Conservation (phyloP, 2,797 vertebrate genomes). For the Phylloscopus collybita region DNA sequence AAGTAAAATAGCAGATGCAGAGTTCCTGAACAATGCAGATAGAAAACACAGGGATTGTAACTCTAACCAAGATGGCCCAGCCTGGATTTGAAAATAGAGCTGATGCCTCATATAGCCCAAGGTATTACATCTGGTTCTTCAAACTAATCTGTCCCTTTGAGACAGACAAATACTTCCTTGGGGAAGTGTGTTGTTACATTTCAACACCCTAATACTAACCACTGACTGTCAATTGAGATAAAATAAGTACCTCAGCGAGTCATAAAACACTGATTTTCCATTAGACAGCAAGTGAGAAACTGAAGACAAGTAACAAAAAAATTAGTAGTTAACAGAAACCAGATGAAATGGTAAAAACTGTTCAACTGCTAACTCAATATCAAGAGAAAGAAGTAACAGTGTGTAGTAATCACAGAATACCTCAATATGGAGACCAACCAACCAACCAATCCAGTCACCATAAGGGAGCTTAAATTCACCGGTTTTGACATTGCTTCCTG, state of each 20-base stretch:
- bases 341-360: slow-evolving; percentile 5
- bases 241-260: neutral
- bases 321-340: neutral
- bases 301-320: slow-evolving; percentile 28
- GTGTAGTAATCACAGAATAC: neutral
- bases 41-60: slow-evolving; percentile 1
- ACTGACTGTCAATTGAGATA: neutral
- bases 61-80: neutral
- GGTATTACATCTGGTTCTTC: slow-evolving; percentile 32
- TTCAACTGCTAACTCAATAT: slow-evolving; percentile 9
- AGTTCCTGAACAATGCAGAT: neutral
- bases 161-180: slow-evolving; percentile 9
- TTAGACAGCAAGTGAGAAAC: slow-evolving; percentile 18
- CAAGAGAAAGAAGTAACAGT: neutral
- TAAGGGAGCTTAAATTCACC: neutral
- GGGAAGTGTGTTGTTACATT: neutral
- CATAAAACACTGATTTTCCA: slow-evolving; percentile 31
- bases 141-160: slow-evolving; percentile 14
- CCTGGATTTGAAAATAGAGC: neutral
- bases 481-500: neutral
- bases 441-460: neutral
- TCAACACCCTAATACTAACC: slow-evolving; percentile 4
- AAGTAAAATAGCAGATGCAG: neutral
- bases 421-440: neutral
- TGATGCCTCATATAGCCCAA: slow-evolving; percentile 12